phyloP scores from a whole-genome alignment of 2,113 vertebrate genomes.

The Tetraodon nigroviridis region DNA sequence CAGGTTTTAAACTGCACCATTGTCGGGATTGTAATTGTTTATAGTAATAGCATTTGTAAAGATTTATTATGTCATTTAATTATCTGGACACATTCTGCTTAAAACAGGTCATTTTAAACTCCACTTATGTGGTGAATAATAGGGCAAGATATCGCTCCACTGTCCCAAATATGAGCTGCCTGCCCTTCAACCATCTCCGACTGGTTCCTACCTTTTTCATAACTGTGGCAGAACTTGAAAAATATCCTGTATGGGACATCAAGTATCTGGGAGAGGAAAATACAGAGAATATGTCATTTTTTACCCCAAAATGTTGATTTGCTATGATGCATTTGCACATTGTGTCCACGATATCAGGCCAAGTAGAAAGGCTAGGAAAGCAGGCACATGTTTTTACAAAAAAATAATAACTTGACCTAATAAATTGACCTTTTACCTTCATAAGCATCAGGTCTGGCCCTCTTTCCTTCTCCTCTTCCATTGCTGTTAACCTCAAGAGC shows the following conservation, averaged over 20 bases:
- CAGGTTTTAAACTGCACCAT: too few species aligned
- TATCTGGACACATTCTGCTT: too few species aligned
- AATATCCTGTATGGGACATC: conserved; percentile 34
- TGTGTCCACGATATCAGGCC: background rate
- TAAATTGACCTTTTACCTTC: conserved; percentile 35
- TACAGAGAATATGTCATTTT: background rate
- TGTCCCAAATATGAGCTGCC: background rate
- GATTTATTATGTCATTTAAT: too few species aligned
- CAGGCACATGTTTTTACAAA: background rate
- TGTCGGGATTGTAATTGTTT: too few species aligned
- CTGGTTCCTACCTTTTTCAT: conserved; percentile 12
- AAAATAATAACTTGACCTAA: background rate
- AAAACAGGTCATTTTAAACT: too few species aligned
- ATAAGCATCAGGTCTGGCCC: conserved; percentile 1
- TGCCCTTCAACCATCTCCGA: background rate
- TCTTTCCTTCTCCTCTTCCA: conserved; percentile 35
- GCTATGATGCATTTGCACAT: background rate
- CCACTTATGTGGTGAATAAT: background rate
- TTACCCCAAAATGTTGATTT: background rate
- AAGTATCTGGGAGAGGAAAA: conserved; percentile 34
- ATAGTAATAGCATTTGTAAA: too few species aligned
- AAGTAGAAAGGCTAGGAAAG: too few species aligned
- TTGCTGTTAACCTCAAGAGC: conserved; percentile 2
- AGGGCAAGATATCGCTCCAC: background rate
- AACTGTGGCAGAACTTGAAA: background rate